Base-by-base conservation (phyloP, 2,888 invertebrate genomes). In the Aplocera efformata region DNA sequence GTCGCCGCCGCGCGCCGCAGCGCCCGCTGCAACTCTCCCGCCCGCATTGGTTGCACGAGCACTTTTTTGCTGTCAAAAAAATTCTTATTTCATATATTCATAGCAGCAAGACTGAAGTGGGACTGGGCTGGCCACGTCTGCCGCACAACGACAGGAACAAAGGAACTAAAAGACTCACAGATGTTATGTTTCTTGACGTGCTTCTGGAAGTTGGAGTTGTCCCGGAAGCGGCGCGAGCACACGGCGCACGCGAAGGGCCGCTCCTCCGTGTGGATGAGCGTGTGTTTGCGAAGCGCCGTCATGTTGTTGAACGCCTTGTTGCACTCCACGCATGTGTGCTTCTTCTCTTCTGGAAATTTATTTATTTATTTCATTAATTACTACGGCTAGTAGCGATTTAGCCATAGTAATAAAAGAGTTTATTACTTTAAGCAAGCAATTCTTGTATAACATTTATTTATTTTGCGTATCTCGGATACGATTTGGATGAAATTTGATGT, bases 171-270 rank as follows among this genome's bases (percentile, higher is more conserved):
- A 3, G 13, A 2, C 30, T 42, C 11, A 42, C 31, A 29, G 71
- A 72, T 62, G 41, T 72, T 70, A 50, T 86, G 85, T 39, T 79
- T 84, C 23, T 68, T 70, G 1, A 77, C 67, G 63, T 94, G 94
- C 62, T 93, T 93, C 60, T 90, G 91, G 25, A 92, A 85, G 75
- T 94, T 92, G 17, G 94, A 93, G 42, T 88, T 78, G 76, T 93
- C 90, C 41, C 90, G 72, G 79, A 92, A 84, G 55, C 92, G 56
- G 60, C 88, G 52, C 72, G 81, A 82, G 60, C 94, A 94, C 0
- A 86, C 72, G 25, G 83, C 78, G 63, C 93, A 93, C 6, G 75
- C 70, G 66, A 88, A 92, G 0, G 93, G 92, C 26, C 91, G 88
- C 53, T 91, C 91, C 34, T 90, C 90, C 0, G 89, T 89, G 68